phyloP scores from a whole-genome alignment of 2,797 vertebrate species.

The Adelosebastes latens region DNA sequence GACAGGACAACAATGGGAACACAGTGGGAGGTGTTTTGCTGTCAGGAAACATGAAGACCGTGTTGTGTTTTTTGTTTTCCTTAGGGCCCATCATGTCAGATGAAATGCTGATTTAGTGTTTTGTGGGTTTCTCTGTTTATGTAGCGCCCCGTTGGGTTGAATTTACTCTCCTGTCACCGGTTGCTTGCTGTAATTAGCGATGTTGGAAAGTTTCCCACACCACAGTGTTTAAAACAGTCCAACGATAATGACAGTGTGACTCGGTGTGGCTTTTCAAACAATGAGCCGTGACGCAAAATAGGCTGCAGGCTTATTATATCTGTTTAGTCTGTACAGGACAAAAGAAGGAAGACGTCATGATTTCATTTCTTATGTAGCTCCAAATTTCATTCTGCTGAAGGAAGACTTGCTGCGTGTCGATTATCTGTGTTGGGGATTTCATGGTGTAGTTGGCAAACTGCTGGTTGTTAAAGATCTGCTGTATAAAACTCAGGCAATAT shows the following conservation, averaged over 20 bases:
- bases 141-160: slow-evolving; percentile 35
- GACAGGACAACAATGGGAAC: slow-evolving; percentile 49
- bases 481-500: not conserved
- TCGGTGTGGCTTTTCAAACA: slow-evolving; percentile 21
- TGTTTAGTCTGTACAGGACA: slow-evolving; percentile 13
- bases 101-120: slow-evolving; percentile 32
- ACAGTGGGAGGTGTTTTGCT: slow-evolving; percentile 27
- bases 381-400: not conserved
- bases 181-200: slow-evolving; percentile 46
- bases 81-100: slow-evolving; percentile 7
- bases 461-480: slow-evolving; percentile 13
- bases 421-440: not conserved
- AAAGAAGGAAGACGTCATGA: not conserved
- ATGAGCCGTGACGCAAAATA: slow-evolving; percentile 7
- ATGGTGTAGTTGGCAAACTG: not conserved
- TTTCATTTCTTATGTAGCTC: not conserved
- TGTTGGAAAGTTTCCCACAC: slow-evolving; percentile 43
- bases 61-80: slow-evolving; percentile 40
- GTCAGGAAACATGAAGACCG: slow-evolving; percentile 25
- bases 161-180: slow-evolving; percentile 21
- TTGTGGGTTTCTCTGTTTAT: slow-evolving; percentile 45
- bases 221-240: slow-evolving; percentile 22
- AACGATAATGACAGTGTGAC: slow-evolving; percentile 25
- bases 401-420: not conserved
- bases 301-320: not conserved